phyloP scores from a whole-genome alignment of 2,113 vertebrate genomes.

The Cyprinodon tularosa region DNA sequence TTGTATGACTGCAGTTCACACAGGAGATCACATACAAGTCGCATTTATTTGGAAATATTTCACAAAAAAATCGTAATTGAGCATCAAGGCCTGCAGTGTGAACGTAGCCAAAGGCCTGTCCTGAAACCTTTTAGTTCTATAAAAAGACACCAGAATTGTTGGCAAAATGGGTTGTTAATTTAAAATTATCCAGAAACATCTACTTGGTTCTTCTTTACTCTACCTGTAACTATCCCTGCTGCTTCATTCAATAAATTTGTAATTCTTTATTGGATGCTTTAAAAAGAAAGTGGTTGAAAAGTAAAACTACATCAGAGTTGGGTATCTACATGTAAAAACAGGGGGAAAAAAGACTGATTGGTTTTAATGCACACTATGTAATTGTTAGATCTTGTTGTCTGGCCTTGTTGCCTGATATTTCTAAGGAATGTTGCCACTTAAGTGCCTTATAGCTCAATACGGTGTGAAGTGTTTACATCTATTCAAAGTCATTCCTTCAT shows the following conservation, averaged over 20 bases:
- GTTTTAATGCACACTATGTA: neutral
- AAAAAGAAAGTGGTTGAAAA: neutral
- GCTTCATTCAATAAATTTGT: neutral
- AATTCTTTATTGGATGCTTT: neutral
- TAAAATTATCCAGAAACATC: too few species aligned
- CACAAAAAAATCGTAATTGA: too few species aligned
- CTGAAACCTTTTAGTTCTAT: too few species aligned
- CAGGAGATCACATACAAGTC: too few species aligned
- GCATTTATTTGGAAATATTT: too few species aligned
- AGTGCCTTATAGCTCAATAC: neutral
- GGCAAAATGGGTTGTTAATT: too few species aligned
- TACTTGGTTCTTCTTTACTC: too few species aligned
- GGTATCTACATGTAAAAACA: neutral
- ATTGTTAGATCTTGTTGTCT: neutral
- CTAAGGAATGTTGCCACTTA: neutral
- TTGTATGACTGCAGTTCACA: too few species aligned
- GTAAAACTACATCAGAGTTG: neutral
- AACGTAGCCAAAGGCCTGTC: too few species aligned
- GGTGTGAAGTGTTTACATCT: conserved; percentile 4
- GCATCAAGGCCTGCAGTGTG: too few species aligned
- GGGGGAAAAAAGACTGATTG: neutral
- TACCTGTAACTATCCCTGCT: neutral
- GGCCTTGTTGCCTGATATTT: conserved; percentile 13
- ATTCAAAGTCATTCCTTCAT: conserved; percentile 10
- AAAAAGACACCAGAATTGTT: too few species aligned